Evolutionary conservation across 1,140 invertebrate species (phyloP), one percentile per base, ranked within the genome.

Genomic region (Caenorhabditis latens): DNA sequence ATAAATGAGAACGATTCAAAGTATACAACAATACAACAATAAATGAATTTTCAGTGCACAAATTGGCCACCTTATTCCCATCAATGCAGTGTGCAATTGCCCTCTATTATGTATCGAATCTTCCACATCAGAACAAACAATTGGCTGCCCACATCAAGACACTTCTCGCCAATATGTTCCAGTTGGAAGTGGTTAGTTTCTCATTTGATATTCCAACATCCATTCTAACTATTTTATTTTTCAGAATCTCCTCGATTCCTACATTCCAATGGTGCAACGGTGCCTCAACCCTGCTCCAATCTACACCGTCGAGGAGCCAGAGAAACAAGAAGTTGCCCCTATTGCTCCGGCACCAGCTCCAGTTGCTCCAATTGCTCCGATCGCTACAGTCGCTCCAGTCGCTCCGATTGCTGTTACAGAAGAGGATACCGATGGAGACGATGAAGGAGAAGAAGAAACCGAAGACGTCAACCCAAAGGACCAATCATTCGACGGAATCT

Each of bases 51-150:
- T 79, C 71, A 79, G 71, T 79, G 71, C 71, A 79, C 46, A 79
- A 50, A 50, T n/a, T 79, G 43, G 43, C 71, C 46, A 50, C 71
- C 40, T 79, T 79, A 14, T 79, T 79, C 46, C 71, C 71, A 50
- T 79, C 71, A 13, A 79, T 79, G 71, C 71, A 79, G n/a, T 79
- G 71, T 50, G 71, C 71, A n/a, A 79, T 79, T 79, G 46, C 6
- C 46, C 71, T 79, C 71, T 79, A 79, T n/a, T 79, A 79, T 24
- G 71, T 79, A 0, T 79, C 71, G 5, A 48, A 50, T 53, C 46
- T 79, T 24, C 43, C 46, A 50, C n/a, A 48, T 24, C 43, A 71
- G 43, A 46, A 50, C n/a, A n/a, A 21, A n/a, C 14, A n/a, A 9
- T 24, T 79, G 71, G 71, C 71, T 11, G 46, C 4, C 4, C 4